A percentile compares a stretch with the other conserved stretches of the same genome.
Conservation (phyloP, 2,888 invertebrate species). For the Rhopalosiphum nymphaeae region DNA sequence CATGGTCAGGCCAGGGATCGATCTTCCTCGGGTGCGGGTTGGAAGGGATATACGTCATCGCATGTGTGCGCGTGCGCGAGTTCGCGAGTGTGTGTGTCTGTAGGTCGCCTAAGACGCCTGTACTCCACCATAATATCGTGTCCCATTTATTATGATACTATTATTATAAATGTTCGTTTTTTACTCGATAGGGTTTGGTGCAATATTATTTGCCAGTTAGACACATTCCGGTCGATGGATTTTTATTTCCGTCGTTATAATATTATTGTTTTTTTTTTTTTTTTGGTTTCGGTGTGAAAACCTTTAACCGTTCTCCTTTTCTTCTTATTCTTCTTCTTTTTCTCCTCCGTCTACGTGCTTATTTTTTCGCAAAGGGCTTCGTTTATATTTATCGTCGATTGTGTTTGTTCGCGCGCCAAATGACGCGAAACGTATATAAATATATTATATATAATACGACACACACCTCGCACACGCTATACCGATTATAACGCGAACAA, state of each 20-base stretch:
- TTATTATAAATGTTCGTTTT: slow-evolving; percentile 15
- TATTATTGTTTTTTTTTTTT: background rate
- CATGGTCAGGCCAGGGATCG: slow-evolving; percentile 63
- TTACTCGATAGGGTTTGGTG: background rate
- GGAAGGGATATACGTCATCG: slow-evolving; percentile 46
- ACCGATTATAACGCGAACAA: background rate
- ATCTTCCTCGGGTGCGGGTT: background rate
- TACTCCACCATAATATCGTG: background rate
- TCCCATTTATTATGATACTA: slow-evolving; percentile 8
- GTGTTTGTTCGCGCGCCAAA: slow-evolving; percentile 1
- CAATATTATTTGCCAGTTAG: background rate
- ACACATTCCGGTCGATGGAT: background rate
- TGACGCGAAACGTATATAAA: background rate
- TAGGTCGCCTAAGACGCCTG: slow-evolving; percentile 10
- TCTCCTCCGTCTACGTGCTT: background rate
- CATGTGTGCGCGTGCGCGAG: background rate
- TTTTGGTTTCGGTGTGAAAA: background rate
- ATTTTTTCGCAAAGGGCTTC: background rate
- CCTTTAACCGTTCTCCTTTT: background rate
- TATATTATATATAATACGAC: background rate
- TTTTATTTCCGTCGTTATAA: background rate
- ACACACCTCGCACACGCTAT: background rate
- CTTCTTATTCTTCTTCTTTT: background rate
- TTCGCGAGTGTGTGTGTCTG: background rate
- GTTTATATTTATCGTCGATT: slow-evolving; percentile 23